phyloP scores from a whole-genome alignment of 2,113 vertebrate species.

The Edolisoma coerulescens region DNA sequence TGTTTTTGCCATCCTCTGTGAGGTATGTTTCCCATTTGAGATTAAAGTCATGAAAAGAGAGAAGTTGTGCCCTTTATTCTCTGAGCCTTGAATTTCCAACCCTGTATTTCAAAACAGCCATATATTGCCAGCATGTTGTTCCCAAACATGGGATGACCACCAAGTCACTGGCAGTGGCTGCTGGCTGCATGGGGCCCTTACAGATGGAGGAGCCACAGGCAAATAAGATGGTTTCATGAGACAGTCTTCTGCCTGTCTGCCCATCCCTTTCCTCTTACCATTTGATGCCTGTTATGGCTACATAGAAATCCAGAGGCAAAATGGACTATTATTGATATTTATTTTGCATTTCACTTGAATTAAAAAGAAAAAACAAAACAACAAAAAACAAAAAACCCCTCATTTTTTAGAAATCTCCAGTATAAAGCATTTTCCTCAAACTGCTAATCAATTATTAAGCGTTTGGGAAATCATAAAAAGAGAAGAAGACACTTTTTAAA shows the following conservation, averaged over 20 bases:
- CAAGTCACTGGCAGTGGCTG: background rate
- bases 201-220: background rate
- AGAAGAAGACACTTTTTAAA: background rate
- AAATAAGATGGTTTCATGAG: background rate
- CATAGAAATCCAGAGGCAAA: background rate
- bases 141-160: background rate
- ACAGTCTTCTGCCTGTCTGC: background rate
- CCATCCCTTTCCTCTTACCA: background rate
- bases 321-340: background rate
- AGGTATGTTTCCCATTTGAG: background rate
- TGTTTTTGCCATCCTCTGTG: background rate
- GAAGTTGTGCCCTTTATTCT: background rate
- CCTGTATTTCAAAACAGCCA: background rate
- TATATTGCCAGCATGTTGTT: background rate
- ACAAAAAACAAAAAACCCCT: background rate
- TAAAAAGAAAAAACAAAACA: too few relatives aligned
- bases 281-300: background rate
- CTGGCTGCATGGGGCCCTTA: background rate
- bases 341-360: background rate
- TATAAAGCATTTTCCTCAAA: background rate
- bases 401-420: background rate
- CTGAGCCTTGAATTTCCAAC: background rate
- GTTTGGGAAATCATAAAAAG: background rate
- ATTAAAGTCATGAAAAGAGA: background rate
- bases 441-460: background rate